Base-by-base conservation (phyloP, 2,797 vertebrate genomes). In the Hirundo rustica region DNA sequence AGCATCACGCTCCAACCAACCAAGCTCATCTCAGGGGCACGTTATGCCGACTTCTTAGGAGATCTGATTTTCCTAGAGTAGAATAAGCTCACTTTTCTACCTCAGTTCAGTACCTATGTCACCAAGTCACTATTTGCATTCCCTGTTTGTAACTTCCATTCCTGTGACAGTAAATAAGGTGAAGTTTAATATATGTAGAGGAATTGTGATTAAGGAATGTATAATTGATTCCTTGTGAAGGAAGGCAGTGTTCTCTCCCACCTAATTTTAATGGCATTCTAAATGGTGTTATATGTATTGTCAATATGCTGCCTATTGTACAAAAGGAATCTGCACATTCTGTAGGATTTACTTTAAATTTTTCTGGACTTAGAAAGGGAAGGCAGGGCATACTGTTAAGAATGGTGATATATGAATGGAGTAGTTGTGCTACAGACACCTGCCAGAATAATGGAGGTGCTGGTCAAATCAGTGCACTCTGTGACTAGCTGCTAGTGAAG, bases 1-100 rank as follows among this genome's bases (percentile, higher is more conserved):
- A 45, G 30, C 53, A 25, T 25, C 16, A 29, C 0, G 0, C 20
- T 68, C 34, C 21, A 54, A 10, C 29, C 25, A n/a, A 12, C 16
- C 0, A 3, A 21, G 20, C 30, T 70, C 11, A 62, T 54, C 55
- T 68, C 40, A 68, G 55, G 34, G 48, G 25, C n/a, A 34, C 34
- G 7, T 29, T 61, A 36, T 80, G 36, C 29, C 16, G 47, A 0
- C 2, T 73, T 64, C 13, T 68, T 27, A 48, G 26, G 44, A 78
- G 45, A 55, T 42, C 16, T 61, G 30, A 44, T 86, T 84, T 95
- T 78, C 8, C 16, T 47, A 5, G 42, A 58, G 21, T 21, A 36
- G 38, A 64, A 22, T 54, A 88, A 84, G 7, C 15, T 68, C 12
- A 3, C 27, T 65, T 65, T 96, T 68, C 58, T 72, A 8, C 66